phyloP scores from a whole-genome alignment of 2,113 vertebrate species.

The Centropus bengalensis region DNA sequence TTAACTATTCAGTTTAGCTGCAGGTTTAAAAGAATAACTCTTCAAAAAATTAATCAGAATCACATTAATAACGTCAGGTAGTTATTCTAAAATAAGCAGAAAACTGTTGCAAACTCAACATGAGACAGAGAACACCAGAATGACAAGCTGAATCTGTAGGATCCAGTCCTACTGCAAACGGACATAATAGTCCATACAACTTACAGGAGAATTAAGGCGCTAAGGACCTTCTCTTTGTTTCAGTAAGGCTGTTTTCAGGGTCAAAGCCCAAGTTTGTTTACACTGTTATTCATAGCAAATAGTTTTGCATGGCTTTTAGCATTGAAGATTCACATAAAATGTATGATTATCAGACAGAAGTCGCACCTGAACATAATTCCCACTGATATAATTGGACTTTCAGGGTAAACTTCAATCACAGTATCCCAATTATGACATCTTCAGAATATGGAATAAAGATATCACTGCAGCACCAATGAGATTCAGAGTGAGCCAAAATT shows the following conservation, averaged over 20 bases:
- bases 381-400: background rate
- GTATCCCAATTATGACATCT: background rate
- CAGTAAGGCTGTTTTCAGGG: background rate
- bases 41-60: background rate
- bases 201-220: background rate
- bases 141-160: background rate
- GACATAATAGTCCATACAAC: fast-evolving
- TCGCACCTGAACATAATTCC: background rate
- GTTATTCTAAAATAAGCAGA: background rate
- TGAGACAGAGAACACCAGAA: background rate
- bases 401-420: background rate
- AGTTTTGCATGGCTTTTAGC: background rate
- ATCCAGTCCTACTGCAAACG: background rate
- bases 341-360: background rate
- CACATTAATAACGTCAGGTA: background rate
- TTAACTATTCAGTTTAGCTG: background rate
- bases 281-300: background rate
- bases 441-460: background rate
- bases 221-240: background rate
- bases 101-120: background rate
- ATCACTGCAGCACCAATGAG: background rate
- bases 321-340: background rate
- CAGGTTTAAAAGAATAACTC: background rate
- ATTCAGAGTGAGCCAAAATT: background rate
- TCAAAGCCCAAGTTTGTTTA: background rate